A percentile compares a stretch with the other conserved stretches of the same genome.
Evolutionary conservation across 2,113 vertebrate species (phyloP).

Genomic region (Heptranchias perlo): DNA sequence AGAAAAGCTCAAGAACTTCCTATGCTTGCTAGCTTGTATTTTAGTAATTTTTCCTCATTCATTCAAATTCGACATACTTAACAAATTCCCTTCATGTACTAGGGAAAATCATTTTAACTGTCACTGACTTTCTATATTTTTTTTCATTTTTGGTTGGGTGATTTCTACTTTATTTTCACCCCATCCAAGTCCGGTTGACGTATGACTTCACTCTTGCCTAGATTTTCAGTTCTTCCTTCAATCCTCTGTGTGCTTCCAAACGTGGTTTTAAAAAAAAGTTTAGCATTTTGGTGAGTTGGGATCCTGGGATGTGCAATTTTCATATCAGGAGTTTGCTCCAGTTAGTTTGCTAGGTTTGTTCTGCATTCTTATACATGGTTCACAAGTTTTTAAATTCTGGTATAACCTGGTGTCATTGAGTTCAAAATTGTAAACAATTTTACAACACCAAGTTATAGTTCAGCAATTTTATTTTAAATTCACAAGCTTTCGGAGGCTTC

Average conservation of each 20-base stretch:
- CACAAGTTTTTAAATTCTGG: neutral
- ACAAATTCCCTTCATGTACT: neutral
- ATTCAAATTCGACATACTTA: neutral
- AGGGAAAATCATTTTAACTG: neutral
- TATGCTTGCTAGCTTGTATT: neutral
- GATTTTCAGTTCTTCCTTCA: neutral
- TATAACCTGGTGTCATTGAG: neutral
- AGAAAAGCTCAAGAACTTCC: neutral
- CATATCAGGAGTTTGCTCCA: neutral
- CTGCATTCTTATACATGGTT: neutral
- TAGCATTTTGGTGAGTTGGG: neutral
- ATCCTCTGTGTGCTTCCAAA: neutral
- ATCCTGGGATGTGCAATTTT: neutral
- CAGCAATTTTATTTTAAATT: too few relatives aligned
- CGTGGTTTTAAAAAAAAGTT: neutral
- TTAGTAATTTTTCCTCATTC: neutral
- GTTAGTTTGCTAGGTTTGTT: neutral
- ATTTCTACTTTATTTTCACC: too few relatives aligned
- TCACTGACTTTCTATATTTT: neutral
- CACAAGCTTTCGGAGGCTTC: too few relatives aligned
- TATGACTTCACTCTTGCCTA: neutral
- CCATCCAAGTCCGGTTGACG: too few relatives aligned
- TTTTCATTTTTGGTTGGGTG: neutral
- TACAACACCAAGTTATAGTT: too few relatives aligned
- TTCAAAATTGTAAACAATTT: too few relatives aligned